Evolutionary conservation across 2,113 vertebrate species (phyloP).

Genomic region (Polyodon spathula): DNA sequence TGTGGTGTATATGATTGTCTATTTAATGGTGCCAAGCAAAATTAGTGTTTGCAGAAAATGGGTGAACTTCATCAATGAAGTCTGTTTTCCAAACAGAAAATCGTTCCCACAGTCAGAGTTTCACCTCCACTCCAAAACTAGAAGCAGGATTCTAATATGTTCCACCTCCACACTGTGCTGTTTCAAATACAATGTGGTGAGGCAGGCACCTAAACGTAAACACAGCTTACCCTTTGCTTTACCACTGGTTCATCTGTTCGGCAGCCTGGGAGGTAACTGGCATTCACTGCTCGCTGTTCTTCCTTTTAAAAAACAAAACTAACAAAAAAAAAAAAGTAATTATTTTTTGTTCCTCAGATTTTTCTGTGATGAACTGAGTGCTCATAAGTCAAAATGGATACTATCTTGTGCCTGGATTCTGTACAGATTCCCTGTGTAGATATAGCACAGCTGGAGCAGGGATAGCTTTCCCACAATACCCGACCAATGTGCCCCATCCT

Average conservation of each 20-base stretch:
- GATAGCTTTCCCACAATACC: too few species aligned
- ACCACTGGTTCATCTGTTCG: constrained; percentile 29
- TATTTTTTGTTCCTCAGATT: too few species aligned
- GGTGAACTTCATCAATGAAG: constrained; percentile 22
- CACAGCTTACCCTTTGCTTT: constrained; percentile 31
- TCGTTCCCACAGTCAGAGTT: constrained; percentile 4
- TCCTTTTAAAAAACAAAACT: not conserved
- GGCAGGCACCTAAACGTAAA: constrained; percentile 31
- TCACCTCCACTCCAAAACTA: constrained; percentile 1
- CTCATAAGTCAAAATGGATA: too few species aligned
- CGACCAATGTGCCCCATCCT: too few species aligned
- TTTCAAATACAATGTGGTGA: constrained; percentile 24
- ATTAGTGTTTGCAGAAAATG: constrained; percentile 24
- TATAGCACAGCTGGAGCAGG: too few species aligned
- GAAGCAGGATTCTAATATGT: not conserved
- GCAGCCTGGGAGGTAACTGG: constrained; percentile 19
- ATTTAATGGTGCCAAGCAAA: constrained; percentile 26
- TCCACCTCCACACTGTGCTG: constrained; percentile 5
- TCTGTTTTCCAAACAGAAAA: constrained; percentile 17
- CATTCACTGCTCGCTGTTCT: constrained; percentile 6
- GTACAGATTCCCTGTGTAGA: too few species aligned
- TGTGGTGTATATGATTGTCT: constrained; percentile 18
- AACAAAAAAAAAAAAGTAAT: too few species aligned
- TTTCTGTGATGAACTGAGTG: too few species aligned
- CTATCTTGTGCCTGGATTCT: too few species aligned